Percentiles rank a stretch among this genome's conserved stretches.
Conservation (phyloP, 2,797 vertebrate genomes). For the Antrozous pallidus region DNA sequence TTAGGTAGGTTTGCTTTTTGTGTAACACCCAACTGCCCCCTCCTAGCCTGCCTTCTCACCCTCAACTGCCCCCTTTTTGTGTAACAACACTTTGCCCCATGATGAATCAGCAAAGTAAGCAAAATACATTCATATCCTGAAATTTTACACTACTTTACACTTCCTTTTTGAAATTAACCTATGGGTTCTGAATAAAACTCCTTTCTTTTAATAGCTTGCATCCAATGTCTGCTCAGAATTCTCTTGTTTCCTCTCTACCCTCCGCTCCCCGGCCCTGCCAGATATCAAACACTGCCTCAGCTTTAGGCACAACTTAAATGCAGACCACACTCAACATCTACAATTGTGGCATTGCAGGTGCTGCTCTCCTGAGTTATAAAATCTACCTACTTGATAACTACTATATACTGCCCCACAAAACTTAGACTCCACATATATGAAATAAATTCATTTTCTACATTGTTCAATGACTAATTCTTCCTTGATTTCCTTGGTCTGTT, state of each 20-base stretch:
- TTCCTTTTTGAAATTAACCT: constrained; percentile 11
- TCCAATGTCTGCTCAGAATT: background rate
- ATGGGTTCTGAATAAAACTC: background rate
- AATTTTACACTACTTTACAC: background rate
- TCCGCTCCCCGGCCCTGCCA: no score
- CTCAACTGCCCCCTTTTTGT: no score
- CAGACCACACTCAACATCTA: background rate
- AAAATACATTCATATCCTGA: background rate
- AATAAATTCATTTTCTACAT: background rate
- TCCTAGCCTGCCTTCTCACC: no score
- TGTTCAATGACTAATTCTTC: background rate
- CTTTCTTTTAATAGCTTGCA: background rate
- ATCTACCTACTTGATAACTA: background rate
- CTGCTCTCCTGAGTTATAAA: background rate
- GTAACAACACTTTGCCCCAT: background rate
- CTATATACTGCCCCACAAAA: background rate
- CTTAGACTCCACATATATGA: background rate
- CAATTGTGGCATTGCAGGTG: background rate
- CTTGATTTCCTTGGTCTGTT: background rate
- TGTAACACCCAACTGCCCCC: no score
- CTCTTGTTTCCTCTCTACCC: background rate
- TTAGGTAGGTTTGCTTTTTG: background rate
- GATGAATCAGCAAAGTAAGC: background rate
- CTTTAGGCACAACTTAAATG: background rate
- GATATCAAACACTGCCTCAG: background rate